A percentile compares a stretch with the other conserved stretches of the same genome.
Evolutionary conservation across 2,113 vertebrate species (phyloP).

Genomic region (Mionectes macconnelli): DNA sequence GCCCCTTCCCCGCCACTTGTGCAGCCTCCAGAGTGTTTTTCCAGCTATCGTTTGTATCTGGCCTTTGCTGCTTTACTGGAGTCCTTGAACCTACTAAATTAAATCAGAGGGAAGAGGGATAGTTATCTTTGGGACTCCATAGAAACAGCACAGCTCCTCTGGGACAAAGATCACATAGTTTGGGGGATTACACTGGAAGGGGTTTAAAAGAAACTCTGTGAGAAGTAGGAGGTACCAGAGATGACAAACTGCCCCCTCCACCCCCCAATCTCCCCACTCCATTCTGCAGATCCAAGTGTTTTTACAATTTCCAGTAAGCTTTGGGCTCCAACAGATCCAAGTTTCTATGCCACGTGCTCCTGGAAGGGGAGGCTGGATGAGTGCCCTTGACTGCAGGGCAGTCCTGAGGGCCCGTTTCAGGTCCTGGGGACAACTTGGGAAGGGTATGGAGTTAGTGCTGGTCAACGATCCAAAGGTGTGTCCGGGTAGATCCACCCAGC

Average conservation of each 20-base stretch:
- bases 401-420: not conserved
- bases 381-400: not conserved
- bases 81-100: not conserved
- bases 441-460: not conserved
- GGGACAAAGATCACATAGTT: constrained; percentile 26
- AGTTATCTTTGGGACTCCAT: not conserved
- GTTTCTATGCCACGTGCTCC: not conserved
- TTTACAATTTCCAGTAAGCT: not conserved
- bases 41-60: not conserved
- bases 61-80: not conserved
- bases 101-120: not conserved
- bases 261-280: not conserved
- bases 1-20: not conserved
- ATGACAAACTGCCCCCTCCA: not conserved
- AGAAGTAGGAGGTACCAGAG: not conserved
- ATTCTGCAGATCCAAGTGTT: not conserved
- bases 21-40: not conserved
- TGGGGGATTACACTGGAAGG: constrained; percentile 14
- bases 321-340: not conserved
- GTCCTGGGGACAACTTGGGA: not conserved
- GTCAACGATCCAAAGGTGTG: not conserved
- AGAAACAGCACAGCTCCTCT: not conserved
- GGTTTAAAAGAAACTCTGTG: not conserved
- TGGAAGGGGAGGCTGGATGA: not conserved
- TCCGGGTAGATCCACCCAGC: fast-evolving